phyloP scores from a whole-genome alignment of 1,140 invertebrate genomes.

The Acarapis woodi region DNA sequence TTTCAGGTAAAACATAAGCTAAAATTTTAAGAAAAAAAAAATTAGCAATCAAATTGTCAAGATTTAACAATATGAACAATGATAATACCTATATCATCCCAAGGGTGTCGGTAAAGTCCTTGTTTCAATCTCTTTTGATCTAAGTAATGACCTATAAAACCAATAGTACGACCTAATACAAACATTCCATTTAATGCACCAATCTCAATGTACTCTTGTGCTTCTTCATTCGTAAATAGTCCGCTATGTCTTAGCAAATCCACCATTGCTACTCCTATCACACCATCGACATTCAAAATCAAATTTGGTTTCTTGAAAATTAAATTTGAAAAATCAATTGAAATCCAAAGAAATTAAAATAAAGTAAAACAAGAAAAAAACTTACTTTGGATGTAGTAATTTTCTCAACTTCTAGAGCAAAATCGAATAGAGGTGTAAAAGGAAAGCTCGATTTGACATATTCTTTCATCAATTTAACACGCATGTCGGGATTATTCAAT shows the following conservation, averaged over 20 bases:
- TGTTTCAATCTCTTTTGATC: constrained; percentile 96
- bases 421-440: constrained; percentile 43
- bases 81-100: too few relatives aligned
- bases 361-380: not conserved
- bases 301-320: constrained; percentile 65
- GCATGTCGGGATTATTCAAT: constrained; percentile 94
- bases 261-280: constrained; percentile 87
- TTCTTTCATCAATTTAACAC: constrained; percentile 82
- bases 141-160: constrained; percentile 92
- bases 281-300: constrained; percentile 94
- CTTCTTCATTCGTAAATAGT: constrained; percentile 82
- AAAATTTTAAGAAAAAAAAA: too few relatives aligned
- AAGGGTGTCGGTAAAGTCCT: constrained; percentile 93
- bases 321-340: constrained; percentile 2
- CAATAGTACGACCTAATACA: constrained; percentile 87
- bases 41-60: too few relatives aligned
- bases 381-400: constrained; percentile 74
- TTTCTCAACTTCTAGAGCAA: constrained; percentile 90
- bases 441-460: constrained; percentile 82
- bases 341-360: constrained; percentile 5
- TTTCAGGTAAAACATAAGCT: constrained; percentile 3
- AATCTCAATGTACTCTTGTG: constrained; percentile 88
- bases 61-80: constrained; percentile 94
- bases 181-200: constrained; percentile 94
- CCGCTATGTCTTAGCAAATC: constrained; percentile 76